A percentile compares a stretch with the other conserved stretches of the same genome.
Evolutionary conservation across 2,888 invertebrate genomes (phyloP).

Genomic region (Leptura quadrifasciata): DNA sequence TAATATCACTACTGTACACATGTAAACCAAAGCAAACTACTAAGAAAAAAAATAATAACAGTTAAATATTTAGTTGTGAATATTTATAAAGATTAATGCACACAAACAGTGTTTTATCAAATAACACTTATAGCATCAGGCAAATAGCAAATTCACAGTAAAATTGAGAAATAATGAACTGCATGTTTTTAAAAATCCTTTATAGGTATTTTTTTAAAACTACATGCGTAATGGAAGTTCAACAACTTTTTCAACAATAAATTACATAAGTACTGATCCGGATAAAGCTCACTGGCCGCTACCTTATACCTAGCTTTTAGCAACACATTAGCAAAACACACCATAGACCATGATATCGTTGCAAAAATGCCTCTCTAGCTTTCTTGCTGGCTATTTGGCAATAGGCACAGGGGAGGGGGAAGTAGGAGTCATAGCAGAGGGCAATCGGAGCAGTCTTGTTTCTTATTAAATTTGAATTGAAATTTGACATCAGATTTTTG

Average conservation of each 20-base stretch:
- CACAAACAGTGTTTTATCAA: not conserved
- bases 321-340: not conserved
- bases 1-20: constrained; percentile 7
- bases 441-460: too few species aligned
- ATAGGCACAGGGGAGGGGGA: too few species aligned
- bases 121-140: not conserved
- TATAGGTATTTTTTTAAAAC: not conserved
- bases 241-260: not conserved
- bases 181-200: not conserved
- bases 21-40: constrained; percentile 7
- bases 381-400: too few species aligned
- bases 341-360: too few species aligned
- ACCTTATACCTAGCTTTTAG: not conserved
- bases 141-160: not conserved
- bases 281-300: not conserved
- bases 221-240: not conserved
- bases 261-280: not conserved
- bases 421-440: too few species aligned
- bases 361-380: too few species aligned
- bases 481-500: too few species aligned
- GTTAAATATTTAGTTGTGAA: constrained; percentile 5
- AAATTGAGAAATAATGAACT: not conserved
- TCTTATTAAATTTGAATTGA: too few species aligned
- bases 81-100: not conserved
- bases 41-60: not conserved